Conservation (phyloP, 2,113 vertebrate species). For the Lagenorhynchus albirostris region DNA sequence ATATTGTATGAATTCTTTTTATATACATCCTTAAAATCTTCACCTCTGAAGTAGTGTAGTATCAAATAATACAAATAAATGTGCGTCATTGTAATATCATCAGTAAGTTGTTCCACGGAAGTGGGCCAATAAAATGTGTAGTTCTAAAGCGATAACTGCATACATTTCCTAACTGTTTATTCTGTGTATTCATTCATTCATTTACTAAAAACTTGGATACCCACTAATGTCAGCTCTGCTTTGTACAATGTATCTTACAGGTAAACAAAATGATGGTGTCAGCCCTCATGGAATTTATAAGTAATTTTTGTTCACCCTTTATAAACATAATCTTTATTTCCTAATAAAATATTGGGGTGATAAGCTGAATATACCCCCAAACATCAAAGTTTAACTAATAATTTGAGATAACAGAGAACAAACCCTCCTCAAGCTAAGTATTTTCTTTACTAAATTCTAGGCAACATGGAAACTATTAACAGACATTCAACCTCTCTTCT, state of each 20-base stretch:
- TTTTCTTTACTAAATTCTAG: constrained; percentile 17
- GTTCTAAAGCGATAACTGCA: background rate
- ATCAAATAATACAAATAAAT: background rate
- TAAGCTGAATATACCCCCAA: background rate
- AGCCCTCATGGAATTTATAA: background rate
- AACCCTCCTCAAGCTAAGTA: background rate
- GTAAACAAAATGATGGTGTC: background rate
- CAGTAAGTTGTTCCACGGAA: background rate
- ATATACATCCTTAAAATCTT: background rate
- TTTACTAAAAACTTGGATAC: background rate
- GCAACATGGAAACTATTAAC: background rate
- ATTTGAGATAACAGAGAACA: background rate
- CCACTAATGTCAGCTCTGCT: background rate
- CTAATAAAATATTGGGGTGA: background rate
- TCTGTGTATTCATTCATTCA: background rate
- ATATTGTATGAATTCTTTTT: background rate
- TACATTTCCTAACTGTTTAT: background rate
- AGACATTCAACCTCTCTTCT: background rate
- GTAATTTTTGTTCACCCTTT: background rate
- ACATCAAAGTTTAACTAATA: background rate
- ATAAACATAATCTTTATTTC: constrained; percentile 1
- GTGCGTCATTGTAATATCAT: background rate
- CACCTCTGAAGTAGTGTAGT: background rate
- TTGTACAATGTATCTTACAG: background rate
- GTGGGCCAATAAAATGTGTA: background rate